These are phyloP conservation scores for Drosophila formosana DNA, from an alignment of 2,888 invertebrate species.

Conservation along the genomic window DNA sequence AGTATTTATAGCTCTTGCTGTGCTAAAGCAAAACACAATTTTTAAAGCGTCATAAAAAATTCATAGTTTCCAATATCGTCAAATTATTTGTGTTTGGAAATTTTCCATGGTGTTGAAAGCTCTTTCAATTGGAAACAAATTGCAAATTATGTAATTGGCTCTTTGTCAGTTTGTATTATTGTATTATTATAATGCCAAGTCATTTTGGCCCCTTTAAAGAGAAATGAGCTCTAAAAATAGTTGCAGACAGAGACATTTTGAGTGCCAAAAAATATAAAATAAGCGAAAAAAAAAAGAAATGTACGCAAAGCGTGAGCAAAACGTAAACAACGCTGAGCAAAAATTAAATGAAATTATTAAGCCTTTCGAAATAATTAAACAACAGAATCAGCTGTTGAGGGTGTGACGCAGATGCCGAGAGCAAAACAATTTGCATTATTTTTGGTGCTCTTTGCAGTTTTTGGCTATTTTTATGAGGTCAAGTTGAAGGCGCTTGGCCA, in stretches of 20 bases:
- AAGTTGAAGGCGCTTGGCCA: slow-evolving; percentile 74
- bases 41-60: background rate
- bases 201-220: slow-evolving; percentile 28
- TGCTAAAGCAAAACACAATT: background rate
- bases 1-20: background rate
- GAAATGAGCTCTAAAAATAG: slow-evolving; percentile 45
- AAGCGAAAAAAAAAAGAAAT: slow-evolving; percentile 1
- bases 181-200: slow-evolving; percentile 30
- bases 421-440: slow-evolving; percentile 14
- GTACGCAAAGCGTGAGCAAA: slow-evolving; percentile 17
- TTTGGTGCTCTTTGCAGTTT: background rate
- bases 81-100: background rate
- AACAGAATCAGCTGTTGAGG: slow-evolving; percentile 55
- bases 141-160: slow-evolving; percentile 21
- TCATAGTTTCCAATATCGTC: background rate
- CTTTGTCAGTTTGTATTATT: background rate
- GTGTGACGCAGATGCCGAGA: slow-evolving; percentile 53
- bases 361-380: slow-evolving; percentile 19
- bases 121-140: slow-evolving; percentile 17
- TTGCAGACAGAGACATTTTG: slow-evolving; percentile 27
- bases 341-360: slow-evolving; percentile 37
- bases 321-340: slow-evolving; percentile 40
- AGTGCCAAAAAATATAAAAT: too few relatives aligned
- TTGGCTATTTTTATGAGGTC: slow-evolving; percentile 72
- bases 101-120: background rate